Base-by-base conservation (phyloP, 1,140 invertebrate genomes). In the Saccostrea cuccullata region DNA sequence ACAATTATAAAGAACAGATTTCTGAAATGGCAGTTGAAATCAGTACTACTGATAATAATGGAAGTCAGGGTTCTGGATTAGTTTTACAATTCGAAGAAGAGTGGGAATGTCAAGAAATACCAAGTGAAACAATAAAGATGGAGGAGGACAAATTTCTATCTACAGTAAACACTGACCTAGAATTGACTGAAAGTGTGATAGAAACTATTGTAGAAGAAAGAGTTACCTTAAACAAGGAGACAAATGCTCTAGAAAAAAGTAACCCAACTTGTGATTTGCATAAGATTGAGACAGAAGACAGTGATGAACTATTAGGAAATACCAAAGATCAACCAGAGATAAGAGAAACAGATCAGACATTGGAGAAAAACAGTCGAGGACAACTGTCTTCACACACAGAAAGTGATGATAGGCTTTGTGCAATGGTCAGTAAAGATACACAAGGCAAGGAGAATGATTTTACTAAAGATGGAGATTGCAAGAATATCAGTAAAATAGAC, bases 61-160 rank as follows among this genome's bases (percentile, higher is more conserved):
- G 47, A 5, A 47, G 6, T 47, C 47, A 47, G 47, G 5, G 47
- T 47, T 77, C 26, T 30, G 26, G 30, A 15, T 30, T 26, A 30
- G 70, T 3, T 77, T 30, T 30, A 11, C 70, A 77, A 12, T 2
- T 30, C 2, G 70, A 77, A 36, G 70, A 77, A 77, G 23, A 30
- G 5, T 77, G 70, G 70, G 70, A 77, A 77, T 77, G 70, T 77
- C 70, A 77, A 77, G 70, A 20, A 20, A 17, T 64, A 64, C 58
- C 58, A 64, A 64, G 17, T 64, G 58, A 8, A 13, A 36, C 30
- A 77, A 26, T 15, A 36, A 36, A 30, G 0, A 5, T 77, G 5
- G n/a, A 77, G 26, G 70, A 36, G 26, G 70, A 77, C 15, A 30
- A 12, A 30, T 77, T 36, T 36, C 30, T 23, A 20, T 17, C 47